These are phyloP conservation scores for Hiodon tergisus DNA, from an alignment of 2,113 vertebrate species.

Conservation along the genomic window DNA sequence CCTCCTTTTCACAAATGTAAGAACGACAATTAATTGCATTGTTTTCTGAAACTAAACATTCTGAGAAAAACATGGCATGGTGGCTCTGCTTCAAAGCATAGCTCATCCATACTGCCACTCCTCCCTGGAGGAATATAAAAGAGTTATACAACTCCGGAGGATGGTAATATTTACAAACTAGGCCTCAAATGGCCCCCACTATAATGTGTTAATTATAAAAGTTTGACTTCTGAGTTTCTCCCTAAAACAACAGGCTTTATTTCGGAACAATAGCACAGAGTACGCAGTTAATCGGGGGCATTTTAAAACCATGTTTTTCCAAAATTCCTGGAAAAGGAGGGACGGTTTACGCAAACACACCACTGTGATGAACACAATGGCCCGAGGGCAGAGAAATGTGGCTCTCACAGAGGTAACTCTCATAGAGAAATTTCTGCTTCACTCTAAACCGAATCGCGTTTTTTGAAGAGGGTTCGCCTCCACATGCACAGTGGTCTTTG, in stretches of 20 bases:
- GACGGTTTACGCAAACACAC: neutral
- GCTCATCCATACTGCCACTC: neutral
- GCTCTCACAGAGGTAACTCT: neutral
- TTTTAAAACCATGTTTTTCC: neutral
- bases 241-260: neutral
- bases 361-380: neutral
- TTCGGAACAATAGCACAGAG: neutral
- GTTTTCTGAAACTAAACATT: constrained; percentile 25
- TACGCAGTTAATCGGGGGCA: constrained; percentile 2
- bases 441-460: neutral
- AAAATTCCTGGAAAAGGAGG: neutral
- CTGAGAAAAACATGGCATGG: constrained; percentile 12
- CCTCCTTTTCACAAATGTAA: constrained; percentile 19
- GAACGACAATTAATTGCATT: constrained; percentile 23
- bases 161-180: constrained; percentile 13
- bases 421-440: neutral
- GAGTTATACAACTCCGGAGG: constrained; percentile 11
- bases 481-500: neutral
- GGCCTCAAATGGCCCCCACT: constrained; percentile 3
- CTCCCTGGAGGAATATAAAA: constrained; percentile 16
- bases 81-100: constrained; percentile 10
- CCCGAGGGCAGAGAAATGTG: neutral
- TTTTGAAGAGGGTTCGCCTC: too few relatives aligned
- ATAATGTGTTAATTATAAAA: constrained; percentile 9
- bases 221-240: constrained; percentile 10